Conservation (phyloP, 2,113 vertebrate species). For the Chamaetylas fuelleborni region DNA sequence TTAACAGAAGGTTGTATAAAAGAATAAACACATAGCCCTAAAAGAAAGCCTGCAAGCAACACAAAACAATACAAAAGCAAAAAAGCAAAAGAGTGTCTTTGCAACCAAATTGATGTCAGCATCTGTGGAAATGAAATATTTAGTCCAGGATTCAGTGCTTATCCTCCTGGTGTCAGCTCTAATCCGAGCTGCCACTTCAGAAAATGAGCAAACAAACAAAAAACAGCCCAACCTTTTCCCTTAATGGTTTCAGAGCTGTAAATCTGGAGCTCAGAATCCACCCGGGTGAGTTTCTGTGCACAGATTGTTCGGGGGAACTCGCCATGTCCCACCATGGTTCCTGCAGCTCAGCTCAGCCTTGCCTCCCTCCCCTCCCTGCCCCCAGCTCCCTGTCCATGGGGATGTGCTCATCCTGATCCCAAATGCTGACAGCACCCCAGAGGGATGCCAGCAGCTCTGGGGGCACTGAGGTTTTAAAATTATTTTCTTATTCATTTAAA, state of each 20-base stretch:
- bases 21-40: neutral
- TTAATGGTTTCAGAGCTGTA: neutral
- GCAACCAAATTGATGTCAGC: neutral
- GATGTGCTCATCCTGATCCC: neutral
- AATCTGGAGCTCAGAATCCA: neutral
- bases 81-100: neutral
- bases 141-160: neutral
- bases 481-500: neutral
- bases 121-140: conserved; percentile 59
- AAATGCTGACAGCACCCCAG: neutral
- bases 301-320: neutral
- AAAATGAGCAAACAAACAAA: conserved; percentile 22
- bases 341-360: neutral
- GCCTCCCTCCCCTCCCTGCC: neutral
- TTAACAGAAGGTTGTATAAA: neutral
- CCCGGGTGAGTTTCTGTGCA: neutral
- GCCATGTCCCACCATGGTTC: neutral
- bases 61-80: neutral
- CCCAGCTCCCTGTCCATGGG: neutral
- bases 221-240: neutral
- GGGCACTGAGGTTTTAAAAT: neutral
- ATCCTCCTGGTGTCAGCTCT: conserved; percentile 17
- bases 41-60: neutral
- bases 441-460: neutral
- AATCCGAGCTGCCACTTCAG: neutral